Conservation (phyloP, 2,888 invertebrate species). For the Drosophila paranaensis region DNA sequence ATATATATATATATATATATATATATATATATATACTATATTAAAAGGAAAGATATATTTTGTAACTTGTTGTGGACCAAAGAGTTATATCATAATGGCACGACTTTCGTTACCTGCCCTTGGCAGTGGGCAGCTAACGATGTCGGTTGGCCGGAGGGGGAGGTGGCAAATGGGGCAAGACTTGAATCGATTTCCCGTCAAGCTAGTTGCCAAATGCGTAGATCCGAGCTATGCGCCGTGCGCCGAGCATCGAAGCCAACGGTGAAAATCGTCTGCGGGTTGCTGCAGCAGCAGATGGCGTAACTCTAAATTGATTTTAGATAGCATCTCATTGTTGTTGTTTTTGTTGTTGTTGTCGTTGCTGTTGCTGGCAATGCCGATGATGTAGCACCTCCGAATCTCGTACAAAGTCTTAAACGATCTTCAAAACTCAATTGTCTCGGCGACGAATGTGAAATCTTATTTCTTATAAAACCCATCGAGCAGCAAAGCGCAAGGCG, state of each 20-base stretch:
- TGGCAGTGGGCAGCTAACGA: constrained; percentile 18
- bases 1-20: constrained; percentile 6
- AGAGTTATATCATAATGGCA: constrained; percentile 41
- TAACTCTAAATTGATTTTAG: constrained; percentile 40
- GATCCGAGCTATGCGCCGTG: not conserved
- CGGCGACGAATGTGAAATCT: constrained; percentile 31
- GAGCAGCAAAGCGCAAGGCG: not conserved
- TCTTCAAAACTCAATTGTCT: constrained; percentile 8
- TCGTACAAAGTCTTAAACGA: constrained; percentile 16
- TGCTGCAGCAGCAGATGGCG: constrained; percentile 7
- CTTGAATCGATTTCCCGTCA: constrained; percentile 28
- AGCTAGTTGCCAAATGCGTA: constrained; percentile 29
- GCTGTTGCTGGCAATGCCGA: not conserved
- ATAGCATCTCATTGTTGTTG: constrained; percentile 7
- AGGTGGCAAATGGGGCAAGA: not conserved
- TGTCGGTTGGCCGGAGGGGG: not conserved
- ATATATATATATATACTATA: constrained; percentile 18
- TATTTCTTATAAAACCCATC: constrained; percentile 28
- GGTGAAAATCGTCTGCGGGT: constrained; percentile 39
- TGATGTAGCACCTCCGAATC: constrained; percentile 7
- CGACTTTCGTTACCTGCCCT: constrained; percentile 52
- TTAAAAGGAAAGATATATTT: constrained; percentile 23
- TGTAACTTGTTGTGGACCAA: constrained; percentile 39
- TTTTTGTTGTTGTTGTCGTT: not conserved
- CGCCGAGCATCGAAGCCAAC: constrained; percentile 20